phyloP scores from a whole-genome alignment of 2,113 vertebrate species.

The Chloebia gouldiae region DNA sequence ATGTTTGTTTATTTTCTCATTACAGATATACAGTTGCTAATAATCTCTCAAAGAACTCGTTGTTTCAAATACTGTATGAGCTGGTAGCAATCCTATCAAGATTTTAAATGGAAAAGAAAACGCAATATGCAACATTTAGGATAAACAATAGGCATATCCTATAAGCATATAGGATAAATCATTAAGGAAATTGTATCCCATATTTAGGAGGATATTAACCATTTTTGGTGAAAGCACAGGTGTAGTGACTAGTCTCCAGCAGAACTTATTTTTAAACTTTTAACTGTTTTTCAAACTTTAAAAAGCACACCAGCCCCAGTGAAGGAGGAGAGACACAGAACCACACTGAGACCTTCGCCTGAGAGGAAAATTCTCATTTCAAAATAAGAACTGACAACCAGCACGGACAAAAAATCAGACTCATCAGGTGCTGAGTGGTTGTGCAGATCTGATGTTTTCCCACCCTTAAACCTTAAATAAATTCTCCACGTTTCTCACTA shows the following conservation, averaged over 20 bases:
- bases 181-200: background rate
- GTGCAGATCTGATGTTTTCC: background rate
- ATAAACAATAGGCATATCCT: no score
- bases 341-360: background rate
- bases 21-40: background rate
- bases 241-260: background rate
- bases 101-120: background rate
- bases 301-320: background rate
- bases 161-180: background rate
- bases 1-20: background rate
- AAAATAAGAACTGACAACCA: background rate
- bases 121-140: background rate
- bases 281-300: background rate
- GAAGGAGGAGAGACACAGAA: background rate
- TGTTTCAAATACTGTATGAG: background rate
- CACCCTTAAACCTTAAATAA: background rate
- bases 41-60: background rate
- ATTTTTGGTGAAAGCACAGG: background rate
- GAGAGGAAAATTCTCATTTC: background rate
- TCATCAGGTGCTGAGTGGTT: background rate
- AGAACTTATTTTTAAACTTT: background rate
- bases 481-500: fast-evolving
- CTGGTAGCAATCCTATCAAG: fast-evolving
- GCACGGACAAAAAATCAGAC: background rate
- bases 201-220: background rate